Conservation (phyloP, 2,888 invertebrate species). For the Andrena marginata region DNA sequence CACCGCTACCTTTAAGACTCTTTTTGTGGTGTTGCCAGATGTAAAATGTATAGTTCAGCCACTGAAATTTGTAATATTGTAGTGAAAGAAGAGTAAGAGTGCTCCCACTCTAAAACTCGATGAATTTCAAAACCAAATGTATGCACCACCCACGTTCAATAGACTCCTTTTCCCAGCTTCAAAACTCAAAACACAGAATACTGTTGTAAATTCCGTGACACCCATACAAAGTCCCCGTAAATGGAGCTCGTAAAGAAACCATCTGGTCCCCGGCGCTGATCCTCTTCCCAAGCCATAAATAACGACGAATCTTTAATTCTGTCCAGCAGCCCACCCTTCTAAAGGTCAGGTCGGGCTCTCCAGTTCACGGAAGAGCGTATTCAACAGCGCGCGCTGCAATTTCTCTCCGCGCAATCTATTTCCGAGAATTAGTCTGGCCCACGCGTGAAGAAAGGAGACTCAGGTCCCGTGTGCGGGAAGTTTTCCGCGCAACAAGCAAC, state of each 20-base stretch:
- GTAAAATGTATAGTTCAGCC: no score
- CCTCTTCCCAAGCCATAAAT: slow-evolving; percentile 16
- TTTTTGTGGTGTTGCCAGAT: no score
- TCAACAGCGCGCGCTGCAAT: neutral
- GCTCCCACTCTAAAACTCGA: no score
- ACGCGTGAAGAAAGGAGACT: slow-evolving; percentile 31
- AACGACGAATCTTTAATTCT: slow-evolving; percentile 16
- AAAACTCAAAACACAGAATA: neutral
- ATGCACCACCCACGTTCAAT: neutral
- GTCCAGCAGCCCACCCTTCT: neutral
- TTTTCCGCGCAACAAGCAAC: neutral
- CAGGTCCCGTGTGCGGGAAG: neutral
- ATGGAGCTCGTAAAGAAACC: slow-evolving; percentile 5
- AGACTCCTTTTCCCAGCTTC: neutral
- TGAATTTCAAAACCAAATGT: neutral
- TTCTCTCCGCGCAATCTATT: slow-evolving; percentile 50
- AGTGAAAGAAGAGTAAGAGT: no score
- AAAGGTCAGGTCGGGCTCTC: slow-evolving; percentile 31
- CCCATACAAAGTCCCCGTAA: neutral
- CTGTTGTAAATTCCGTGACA: neutral
- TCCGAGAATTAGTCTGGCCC: slow-evolving; percentile 43
- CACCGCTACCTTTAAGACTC: no score
- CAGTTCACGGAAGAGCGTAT: neutral
- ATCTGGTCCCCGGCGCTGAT: slow-evolving; percentile 2
- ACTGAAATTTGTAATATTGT: no score